A percentile compares a stretch with the other conserved stretches of the same genome.
Evolutionary conservation across 2,113 vertebrate genomes (phyloP).

Genomic region (Delphinapterus leucas): DNA sequence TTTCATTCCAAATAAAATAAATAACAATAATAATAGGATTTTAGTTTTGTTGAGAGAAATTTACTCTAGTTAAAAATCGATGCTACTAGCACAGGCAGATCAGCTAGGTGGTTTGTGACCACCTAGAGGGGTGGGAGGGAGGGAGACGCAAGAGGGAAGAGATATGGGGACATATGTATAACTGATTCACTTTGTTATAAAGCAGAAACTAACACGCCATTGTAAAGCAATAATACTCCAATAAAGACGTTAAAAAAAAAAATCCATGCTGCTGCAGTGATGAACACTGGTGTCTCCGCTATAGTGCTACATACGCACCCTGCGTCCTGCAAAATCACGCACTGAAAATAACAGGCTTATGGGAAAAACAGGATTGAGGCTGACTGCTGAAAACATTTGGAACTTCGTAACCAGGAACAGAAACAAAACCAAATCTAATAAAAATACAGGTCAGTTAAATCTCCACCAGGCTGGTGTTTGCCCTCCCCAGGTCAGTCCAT

Average conservation of each 20-base stretch:
- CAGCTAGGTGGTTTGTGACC: no score
- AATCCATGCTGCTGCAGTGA: background rate
- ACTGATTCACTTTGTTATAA: no score
- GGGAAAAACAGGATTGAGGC: background rate
- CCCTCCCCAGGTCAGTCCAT: background rate
- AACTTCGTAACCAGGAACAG: background rate
- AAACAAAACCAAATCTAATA: background rate
- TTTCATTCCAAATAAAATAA: constrained; percentile 12
- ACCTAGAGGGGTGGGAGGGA: no score
- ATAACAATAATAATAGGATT: background rate
- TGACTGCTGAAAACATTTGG: background rate
- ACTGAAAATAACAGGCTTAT: background rate
- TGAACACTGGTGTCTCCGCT: background rate
- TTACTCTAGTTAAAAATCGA: background rate
- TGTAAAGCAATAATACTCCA: no score
- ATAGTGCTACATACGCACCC: fast-evolving
- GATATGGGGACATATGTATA: no score
- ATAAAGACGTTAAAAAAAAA: background rate
- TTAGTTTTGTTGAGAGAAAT: background rate
- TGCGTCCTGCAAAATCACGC: background rate
- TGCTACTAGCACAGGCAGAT: background rate
- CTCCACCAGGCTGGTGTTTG: background rate
- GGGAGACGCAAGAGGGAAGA: no score
- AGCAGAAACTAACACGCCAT: no score
- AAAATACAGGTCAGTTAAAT: background rate